phyloP scores from a whole-genome alignment of 2,113 vertebrate species.

The Empidonax traillii region DNA sequence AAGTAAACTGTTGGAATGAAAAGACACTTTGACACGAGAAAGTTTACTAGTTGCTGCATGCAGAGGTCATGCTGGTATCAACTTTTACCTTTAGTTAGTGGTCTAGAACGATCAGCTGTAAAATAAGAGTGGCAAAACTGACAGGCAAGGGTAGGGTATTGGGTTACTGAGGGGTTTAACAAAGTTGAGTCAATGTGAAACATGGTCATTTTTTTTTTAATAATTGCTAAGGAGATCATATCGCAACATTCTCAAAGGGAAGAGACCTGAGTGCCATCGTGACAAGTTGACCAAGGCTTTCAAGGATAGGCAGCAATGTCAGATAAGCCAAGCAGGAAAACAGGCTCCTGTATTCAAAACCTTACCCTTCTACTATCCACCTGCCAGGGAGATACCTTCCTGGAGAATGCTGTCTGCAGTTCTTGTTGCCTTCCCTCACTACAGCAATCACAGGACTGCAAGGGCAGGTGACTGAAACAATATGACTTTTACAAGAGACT shows the following conservation, averaged over 20 bases:
- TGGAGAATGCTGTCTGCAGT: neutral
- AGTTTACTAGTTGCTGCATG: neutral
- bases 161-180: neutral
- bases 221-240: neutral
- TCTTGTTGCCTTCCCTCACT: neutral
- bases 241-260: neutral
- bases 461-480: neutral
- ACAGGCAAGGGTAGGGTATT: neutral
- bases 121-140: neutral
- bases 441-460: neutral
- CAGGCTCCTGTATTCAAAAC: neutral
- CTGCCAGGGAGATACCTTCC: neutral
- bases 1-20: neutral
- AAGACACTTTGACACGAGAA: neutral
- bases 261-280: neutral
- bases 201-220: accelerated
- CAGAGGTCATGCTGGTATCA: neutral
- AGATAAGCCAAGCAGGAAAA: neutral
- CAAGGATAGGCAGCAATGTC: neutral
- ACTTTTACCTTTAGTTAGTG: neutral
- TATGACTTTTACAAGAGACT: neutral
- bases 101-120: neutral
- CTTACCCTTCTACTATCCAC: neutral
- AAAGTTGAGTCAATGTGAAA: neutral
- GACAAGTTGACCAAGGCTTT: neutral